Conservation (phyloP, 2,888 invertebrate genomes). For the Parochlus steinenii region DNA sequence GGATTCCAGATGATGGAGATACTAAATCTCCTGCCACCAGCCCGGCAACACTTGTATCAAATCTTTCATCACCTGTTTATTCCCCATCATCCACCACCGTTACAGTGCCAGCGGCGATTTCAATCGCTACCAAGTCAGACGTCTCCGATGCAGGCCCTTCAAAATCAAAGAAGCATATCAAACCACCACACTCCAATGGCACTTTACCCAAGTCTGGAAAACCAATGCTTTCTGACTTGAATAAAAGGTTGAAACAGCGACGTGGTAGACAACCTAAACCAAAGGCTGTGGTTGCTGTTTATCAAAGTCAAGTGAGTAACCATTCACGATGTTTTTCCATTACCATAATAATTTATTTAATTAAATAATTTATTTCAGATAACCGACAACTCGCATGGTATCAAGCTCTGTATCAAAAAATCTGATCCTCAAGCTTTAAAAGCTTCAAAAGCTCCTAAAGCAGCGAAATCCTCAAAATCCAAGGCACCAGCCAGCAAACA, state of each 20-base stretch:
- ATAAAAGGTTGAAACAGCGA: conserved; percentile 22
- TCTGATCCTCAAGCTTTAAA: conserved; percentile 16
- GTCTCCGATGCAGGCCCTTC: neutral
- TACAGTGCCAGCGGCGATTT: neutral
- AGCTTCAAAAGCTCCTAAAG: conserved; percentile 15
- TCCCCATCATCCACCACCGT: neutral
- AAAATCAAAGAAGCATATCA: conserved; percentile 10
- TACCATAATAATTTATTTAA: neutral
- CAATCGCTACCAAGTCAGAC: neutral
- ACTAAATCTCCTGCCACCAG: neutral
- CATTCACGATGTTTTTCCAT: neutral
- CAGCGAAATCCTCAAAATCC: conserved; percentile 4
- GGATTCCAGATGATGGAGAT: neutral
- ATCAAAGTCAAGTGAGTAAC: conserved; percentile 37
- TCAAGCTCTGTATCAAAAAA: conserved; percentile 30
- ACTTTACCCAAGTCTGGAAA: conserved; percentile 29
- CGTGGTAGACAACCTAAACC: conserved; percentile 31
- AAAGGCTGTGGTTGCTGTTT: conserved; percentile 33
- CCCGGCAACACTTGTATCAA: conserved; percentile 7
- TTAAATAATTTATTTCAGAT: conserved; percentile 25
- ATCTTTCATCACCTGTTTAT: conserved; percentile 6
- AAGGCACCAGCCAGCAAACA: conserved; percentile 13
- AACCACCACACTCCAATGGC: conserved; percentile 21
- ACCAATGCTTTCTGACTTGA: conserved; percentile 24
- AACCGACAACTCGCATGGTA: conserved; percentile 31